Percentiles rank a stretch among this genome's conserved stretches.
Conservation (phyloP, 2,113 vertebrate species). For the Podarcis raffonei region DNA sequence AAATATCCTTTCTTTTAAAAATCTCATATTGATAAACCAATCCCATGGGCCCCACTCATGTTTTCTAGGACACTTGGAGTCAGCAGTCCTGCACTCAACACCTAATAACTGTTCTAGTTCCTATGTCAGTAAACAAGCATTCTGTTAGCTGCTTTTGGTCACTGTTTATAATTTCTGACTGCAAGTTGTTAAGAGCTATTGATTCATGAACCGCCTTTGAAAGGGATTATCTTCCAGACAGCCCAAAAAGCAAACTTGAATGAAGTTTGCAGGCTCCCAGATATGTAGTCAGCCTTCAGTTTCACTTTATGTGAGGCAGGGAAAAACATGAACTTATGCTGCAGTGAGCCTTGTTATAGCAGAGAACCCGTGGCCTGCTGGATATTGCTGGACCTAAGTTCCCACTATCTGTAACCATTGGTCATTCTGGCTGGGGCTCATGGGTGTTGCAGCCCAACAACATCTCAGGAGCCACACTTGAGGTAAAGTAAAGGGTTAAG, state of each 20-base stretch:
- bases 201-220: background rate
- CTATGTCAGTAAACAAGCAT: background rate
- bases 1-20: background rate
- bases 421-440: no score
- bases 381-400: no score
- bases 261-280: background rate
- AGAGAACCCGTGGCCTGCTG: no score
- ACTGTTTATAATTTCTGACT: background rate
- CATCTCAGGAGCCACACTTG: background rate
- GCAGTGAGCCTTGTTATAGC: background rate
- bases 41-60: background rate
- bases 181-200: background rate
- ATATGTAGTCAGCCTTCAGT: background rate
- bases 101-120: background rate
- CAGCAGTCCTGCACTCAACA: conserved; percentile 4
- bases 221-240: fast-evolving
- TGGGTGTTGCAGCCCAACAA: no score
- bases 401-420: no score
- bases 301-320: background rate
- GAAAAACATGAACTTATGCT: conserved; percentile 36
- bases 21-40: background rate
- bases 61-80: conserved; percentile 2
- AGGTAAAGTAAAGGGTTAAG: no score
- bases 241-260: background rate
- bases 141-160: fast-evolving